phyloP scores from a whole-genome alignment of 1,140 invertebrate species.

The Metopolophium dirhodum region DNA sequence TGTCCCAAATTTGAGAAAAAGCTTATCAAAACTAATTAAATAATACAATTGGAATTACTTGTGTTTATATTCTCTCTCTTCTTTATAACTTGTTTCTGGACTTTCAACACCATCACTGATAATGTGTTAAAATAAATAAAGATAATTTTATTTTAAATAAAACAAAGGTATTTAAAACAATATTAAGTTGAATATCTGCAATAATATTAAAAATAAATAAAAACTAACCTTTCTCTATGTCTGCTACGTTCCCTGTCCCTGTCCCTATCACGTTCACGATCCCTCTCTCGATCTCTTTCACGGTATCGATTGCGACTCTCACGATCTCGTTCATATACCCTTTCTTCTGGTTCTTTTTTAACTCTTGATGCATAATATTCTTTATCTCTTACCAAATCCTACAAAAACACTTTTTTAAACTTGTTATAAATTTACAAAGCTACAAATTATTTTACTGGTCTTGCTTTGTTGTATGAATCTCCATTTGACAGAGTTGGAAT shows the following conservation, averaged over 20 bases:
- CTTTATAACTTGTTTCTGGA: conserved; percentile 54
- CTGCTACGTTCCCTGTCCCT: conserved; percentile 56
- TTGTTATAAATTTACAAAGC: background rate
- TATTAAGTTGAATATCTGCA: background rate
- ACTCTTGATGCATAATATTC: conserved; percentile 46
- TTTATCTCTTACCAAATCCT: conserved; percentile 48
- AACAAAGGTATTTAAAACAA: background rate
- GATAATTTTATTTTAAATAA: background rate
- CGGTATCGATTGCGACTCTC: conserved; percentile 57
- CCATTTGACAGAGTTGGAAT: conserved; percentile 51
- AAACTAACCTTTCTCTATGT: conserved; percentile 59
- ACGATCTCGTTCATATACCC: conserved; percentile 57
- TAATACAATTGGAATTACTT: conserved; percentile 41
- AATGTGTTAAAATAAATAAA: background rate
- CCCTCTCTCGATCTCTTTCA: conserved; percentile 58
- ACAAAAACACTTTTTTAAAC: background rate
- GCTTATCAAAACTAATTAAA: conserved; percentile 16
- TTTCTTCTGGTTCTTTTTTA: conserved; percentile 59
- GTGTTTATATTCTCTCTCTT: conserved; percentile 54
- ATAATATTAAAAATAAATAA: background rate
- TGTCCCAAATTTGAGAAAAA: background rate
- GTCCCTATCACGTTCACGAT: conserved; percentile 57
- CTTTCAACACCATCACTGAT: conserved; percentile 47
- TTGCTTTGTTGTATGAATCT: conserved; percentile 46
- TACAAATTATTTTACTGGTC: conserved; percentile 27